phyloP scores from a whole-genome alignment of 2,113 vertebrate genomes.

The Sapayoa aenigma region DNA sequence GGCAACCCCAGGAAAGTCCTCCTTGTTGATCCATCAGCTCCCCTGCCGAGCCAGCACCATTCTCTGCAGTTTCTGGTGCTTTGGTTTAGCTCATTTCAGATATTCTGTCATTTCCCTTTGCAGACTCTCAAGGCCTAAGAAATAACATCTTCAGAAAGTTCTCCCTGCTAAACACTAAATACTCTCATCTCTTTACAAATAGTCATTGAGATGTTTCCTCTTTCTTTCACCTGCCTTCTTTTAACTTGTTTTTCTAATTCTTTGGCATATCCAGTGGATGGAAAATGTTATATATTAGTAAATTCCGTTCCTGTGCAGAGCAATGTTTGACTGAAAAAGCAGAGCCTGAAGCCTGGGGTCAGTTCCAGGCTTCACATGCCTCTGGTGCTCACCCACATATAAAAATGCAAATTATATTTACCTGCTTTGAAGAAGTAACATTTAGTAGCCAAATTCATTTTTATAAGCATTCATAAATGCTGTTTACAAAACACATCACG shows the following conservation, averaged over 20 bases:
- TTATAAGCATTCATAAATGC: neutral
- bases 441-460: neutral
- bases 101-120: neutral
- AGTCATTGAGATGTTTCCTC: neutral
- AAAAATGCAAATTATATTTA: conserved; percentile 26
- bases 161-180: neutral
- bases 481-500: neutral
- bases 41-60: neutral
- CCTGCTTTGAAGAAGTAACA: neutral
- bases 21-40: neutral
- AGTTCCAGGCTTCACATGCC: neutral
- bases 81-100: neutral
- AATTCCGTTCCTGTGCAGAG: neutral
- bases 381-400: neutral
- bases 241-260: neutral
- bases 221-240: neutral
- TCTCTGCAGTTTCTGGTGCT: neutral
- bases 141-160: neutral
- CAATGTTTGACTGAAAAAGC: neutral
- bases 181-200: neutral
- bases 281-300: neutral
- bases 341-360: neutral
- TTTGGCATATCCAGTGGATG: neutral
- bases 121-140: neutral
- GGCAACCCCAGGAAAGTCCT: neutral